Evolutionary conservation across 2,113 vertebrate species (phyloP).

Genomic region (Hemiprocne comata): DNA sequence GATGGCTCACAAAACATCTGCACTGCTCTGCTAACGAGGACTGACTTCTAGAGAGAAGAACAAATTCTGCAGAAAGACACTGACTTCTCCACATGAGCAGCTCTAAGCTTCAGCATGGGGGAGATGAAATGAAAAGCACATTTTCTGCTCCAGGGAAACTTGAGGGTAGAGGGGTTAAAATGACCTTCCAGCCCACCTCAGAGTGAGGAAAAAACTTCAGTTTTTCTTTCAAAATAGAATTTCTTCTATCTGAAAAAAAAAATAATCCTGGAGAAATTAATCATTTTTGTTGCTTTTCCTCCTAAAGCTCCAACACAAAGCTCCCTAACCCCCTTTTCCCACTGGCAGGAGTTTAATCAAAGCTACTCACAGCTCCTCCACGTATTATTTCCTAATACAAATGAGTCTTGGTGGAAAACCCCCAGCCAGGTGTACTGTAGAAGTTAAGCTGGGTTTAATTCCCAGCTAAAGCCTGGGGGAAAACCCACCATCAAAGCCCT

Average conservation of each 20-base stretch:
- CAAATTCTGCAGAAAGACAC: not conserved
- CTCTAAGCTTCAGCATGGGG: not conserved
- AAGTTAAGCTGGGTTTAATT: constrained; percentile 18
- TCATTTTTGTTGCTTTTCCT: not conserved
- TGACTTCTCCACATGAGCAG: not conserved
- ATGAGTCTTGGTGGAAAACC: not conserved
- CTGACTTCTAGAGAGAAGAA: not conserved
- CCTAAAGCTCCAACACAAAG: not conserved
- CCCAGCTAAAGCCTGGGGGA: not conserved
- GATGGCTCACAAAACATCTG: not conserved
- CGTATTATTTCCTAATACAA: not conserved
- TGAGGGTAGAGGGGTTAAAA: not conserved
- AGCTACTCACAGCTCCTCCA: not conserved
- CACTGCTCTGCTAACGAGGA: not conserved
- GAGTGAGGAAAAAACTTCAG: not conserved
- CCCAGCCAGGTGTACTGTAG: not conserved
- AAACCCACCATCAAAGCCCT: not conserved
- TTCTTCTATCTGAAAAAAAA: not conserved
- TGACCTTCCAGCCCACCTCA: not conserved
- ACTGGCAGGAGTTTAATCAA: not conserved
- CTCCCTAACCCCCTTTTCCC: not conserved
- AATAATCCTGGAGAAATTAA: not conserved
- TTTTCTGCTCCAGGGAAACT: not conserved
- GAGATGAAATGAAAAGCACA: not conserved
- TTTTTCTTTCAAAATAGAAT: not conserved